Conservation (phyloP, 1,140 invertebrate genomes). For the Pseudomyrmex pallidus region DNA sequence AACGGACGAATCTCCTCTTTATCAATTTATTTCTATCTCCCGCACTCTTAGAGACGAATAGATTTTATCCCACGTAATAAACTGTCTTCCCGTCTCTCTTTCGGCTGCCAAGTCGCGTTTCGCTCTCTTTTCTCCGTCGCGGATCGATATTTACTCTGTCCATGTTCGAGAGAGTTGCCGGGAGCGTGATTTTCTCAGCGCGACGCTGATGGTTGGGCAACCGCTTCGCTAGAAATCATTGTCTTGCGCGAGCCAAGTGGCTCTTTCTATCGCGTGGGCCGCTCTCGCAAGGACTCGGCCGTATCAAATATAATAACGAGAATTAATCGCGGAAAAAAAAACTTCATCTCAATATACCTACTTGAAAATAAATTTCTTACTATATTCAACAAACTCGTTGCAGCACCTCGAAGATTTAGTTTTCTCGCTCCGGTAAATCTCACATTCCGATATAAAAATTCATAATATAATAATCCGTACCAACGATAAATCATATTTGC, state of each 20-base stretch:
- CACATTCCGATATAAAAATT: background rate
- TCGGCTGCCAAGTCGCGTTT: too few relatives aligned
- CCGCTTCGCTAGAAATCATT: slow-evolving; percentile 62
- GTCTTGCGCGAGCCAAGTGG: slow-evolving; percentile 36
- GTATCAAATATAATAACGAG: slow-evolving; percentile 51
- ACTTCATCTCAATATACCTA: background rate
- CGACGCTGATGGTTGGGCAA: slow-evolving; percentile 57
- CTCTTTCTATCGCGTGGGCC: slow-evolving; percentile 55
- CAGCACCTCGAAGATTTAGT: background rate
- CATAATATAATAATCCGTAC: slow-evolving; percentile 18
- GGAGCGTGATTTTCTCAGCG: slow-evolving; percentile 53
- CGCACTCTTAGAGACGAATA: background rate
- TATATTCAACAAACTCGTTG: too few relatives aligned
- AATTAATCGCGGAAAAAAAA: slow-evolving; percentile 54
- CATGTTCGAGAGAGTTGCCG: slow-evolving; percentile 6
- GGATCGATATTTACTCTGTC: slow-evolving; percentile 27
- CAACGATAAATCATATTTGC: slow-evolving; percentile 37
- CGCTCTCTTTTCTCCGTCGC: background rate
- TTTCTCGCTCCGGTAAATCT: background rate
- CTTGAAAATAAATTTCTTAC: too few relatives aligned
- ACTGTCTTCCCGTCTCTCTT: slow-evolving; percentile 12
- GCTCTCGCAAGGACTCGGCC: slow-evolving; percentile 32
- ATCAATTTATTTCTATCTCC: slow-evolving; percentile 30
- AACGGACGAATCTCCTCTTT: slow-evolving; percentile 22
- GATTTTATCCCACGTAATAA: slow-evolving; percentile 41